Base-by-base conservation (phyloP, 92 coral and sea anemone genomes). In the Palythoa caribaeorum region DNA sequence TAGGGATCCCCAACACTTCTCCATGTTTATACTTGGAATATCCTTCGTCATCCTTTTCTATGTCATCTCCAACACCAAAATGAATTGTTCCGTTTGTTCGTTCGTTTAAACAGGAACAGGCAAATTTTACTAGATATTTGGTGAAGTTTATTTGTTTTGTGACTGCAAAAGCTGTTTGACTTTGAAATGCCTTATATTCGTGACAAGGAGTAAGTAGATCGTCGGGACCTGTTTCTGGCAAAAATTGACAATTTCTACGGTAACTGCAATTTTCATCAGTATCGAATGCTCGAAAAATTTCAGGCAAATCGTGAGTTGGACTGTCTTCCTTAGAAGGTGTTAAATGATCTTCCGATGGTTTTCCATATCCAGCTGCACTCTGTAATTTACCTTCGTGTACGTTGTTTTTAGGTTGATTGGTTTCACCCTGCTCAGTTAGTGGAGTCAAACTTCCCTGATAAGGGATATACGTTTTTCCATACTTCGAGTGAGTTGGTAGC, bases 61-160 rank as follows among this genome's bases (percentile, higher is more conserved):
- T 47, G 35, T 91, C 89, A 65, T 91, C 93, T 12, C 84, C 93
- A 19, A 91, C 93, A n/a, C 93, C 93, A 62, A 87, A 91, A 79
- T 91, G 93, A 48, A 91, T 91, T 0, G 93, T 91, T 83, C 93
- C 93, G 28, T 91, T 91, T n/a, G 93, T 87, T 62, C 93, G 80
- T 76, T 76, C 91, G 47, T 91, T 91, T 3, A 91, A 35, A 70
- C 93, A 91, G 47, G 85, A 85, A 77, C 91, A 87, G 16, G 93
- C 91, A 87, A 91, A 91, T 35, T 86, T 69, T 36, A 83, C 79
- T 11, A 84, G 88, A 51, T 71, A 59, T 16, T 84, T 48, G 17
- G 51, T 71, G 57, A 84, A 84, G 77, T 84, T 84, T 16, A 84
- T 71, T 51, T 84, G 79, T 38, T 53, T 71, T 40, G 71, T 71